A percentile compares a stretch with the other conserved stretches of the same genome.
Conservation (phyloP, 2,888 invertebrate species). For the Hoplodrina ambigua region DNA sequence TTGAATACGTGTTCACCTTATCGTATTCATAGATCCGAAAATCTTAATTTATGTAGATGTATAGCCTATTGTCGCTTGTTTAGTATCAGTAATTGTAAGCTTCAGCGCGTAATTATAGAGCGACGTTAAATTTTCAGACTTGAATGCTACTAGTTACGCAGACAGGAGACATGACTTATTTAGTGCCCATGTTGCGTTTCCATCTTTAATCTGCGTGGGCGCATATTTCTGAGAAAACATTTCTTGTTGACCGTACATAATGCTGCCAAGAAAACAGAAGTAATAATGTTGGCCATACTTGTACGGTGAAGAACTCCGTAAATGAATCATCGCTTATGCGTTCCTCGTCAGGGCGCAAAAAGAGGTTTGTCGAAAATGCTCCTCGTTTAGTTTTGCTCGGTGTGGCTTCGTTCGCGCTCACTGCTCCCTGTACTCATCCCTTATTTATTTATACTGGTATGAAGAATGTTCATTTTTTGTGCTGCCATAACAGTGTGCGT, state of each 20-base stretch:
- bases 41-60: slow-evolving; percentile 19
- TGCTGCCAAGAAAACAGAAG: slow-evolving; percentile 89
- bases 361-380: slow-evolving; percentile 89
- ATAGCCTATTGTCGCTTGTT: slow-evolving; percentile 54
- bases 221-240: slow-evolving; percentile 89
- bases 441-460: slow-evolving; percentile 90
- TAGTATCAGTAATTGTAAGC: slow-evolving; percentile 69
- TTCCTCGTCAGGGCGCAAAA: slow-evolving; percentile 87
- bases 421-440: slow-evolving; percentile 85
- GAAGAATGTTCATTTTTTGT: slow-evolving; percentile 87
- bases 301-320: slow-evolving; percentile 87
- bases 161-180: slow-evolving; percentile 87
- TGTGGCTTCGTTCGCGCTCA: slow-evolving; percentile 73
- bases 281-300: slow-evolving; percentile 88
- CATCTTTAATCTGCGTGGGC: slow-evolving; percentile 89
- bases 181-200: slow-evolving; percentile 88
- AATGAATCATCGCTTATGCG: slow-evolving; percentile 90
- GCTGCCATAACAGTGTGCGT: slow-evolving; percentile 82
- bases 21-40: slow-evolving; percentile 29
- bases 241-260: slow-evolving; percentile 87
- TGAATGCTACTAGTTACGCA: slow-evolving; percentile 80
- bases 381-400: slow-evolving; percentile 82
- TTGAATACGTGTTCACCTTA: slow-evolving; percentile 31
- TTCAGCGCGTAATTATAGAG: slow-evolving; percentile 69
- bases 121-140: slow-evolving; percentile 76